A percentile compares a stretch with the other conserved stretches of the same genome.
phyloP scores from a whole-genome alignment of 37 sponge, comb jelly and placozoan genomes.

The Hexactinellida sp. region DNA sequence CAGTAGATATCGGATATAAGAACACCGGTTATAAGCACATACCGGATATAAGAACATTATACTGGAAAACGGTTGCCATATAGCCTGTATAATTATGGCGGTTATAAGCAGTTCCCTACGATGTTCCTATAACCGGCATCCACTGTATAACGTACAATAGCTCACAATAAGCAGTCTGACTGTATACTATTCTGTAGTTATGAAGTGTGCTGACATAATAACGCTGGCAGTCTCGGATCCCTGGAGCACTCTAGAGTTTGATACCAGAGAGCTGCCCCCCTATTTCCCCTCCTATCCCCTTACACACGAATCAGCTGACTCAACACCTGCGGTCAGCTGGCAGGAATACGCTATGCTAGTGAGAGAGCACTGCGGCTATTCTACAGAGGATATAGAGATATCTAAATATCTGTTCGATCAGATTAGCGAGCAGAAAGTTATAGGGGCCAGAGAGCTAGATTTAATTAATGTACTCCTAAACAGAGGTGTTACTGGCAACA shows the following conservation, averaged over 20 bases:
- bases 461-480: neutral
- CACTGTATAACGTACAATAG: too few relatives aligned
- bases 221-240: neutral
- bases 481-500: neutral
- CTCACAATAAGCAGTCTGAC: too few relatives aligned
- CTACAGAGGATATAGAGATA: neutral
- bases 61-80: too few relatives aligned
- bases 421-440: neutral
- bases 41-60: too few relatives aligned
- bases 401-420: neutral
- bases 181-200: too few relatives aligned
- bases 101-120: too few relatives aligned
- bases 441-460: neutral
- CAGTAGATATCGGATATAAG: too few relatives aligned
- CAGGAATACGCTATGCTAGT: neutral
- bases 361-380: neutral
- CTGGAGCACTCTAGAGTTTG: neutral
- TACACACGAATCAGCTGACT: too few relatives aligned
- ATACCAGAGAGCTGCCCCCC: neutral
- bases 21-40: too few relatives aligned
- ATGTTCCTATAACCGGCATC: too few relatives aligned
- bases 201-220: neutral
- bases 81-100: too few relatives aligned
- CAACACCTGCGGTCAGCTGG: neutral
- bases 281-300: neutral